A percentile compares a stretch with the other conserved stretches of the same genome.
phyloP scores from a whole-genome alignment of 2,113 vertebrate species.

The Oncorhynchus clarkii region DNA sequence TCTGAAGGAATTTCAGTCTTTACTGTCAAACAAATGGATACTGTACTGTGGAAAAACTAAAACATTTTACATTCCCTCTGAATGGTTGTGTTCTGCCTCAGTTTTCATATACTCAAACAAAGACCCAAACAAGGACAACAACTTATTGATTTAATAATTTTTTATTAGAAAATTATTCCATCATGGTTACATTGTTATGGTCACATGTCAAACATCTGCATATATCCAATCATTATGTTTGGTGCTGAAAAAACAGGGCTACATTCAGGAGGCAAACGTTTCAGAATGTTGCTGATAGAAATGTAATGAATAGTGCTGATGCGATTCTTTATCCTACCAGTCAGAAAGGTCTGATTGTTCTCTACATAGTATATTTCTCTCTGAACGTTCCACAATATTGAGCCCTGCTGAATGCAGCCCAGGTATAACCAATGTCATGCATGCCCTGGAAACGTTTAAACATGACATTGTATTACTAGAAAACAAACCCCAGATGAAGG shows the following conservation, averaged over 20 bases:
- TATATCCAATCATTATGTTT: neutral
- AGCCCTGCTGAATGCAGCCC: no score
- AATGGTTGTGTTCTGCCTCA: neutral
- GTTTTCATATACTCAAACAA: neutral
- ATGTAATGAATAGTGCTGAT: no score
- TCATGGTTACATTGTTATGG: conserved; percentile 13
- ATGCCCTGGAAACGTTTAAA: neutral
- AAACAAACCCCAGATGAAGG: neutral
- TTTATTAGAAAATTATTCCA: conserved; percentile 5
- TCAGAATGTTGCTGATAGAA: no score
- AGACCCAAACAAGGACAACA: neutral
- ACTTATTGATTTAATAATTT: no score
- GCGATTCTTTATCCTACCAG: no score
- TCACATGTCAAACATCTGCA: conserved; percentile 16
- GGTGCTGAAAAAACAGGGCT: no score
- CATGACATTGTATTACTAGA: neutral
- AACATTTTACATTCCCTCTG: conserved; percentile 42
- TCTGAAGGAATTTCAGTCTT: conserved; percentile 35
- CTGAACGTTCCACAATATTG: no score
- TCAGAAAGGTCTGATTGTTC: no score
- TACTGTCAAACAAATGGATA: conserved; percentile 50
- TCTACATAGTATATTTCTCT: no score
- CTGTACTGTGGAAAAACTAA: conserved; percentile 34
- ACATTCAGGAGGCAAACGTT: no score
- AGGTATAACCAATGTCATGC: neutral